Evolutionary conservation across 2,113 vertebrate species (phyloP), one percentile per base, ranked within the genome.

Genomic region (Himantopus leucocephalus): DNA sequence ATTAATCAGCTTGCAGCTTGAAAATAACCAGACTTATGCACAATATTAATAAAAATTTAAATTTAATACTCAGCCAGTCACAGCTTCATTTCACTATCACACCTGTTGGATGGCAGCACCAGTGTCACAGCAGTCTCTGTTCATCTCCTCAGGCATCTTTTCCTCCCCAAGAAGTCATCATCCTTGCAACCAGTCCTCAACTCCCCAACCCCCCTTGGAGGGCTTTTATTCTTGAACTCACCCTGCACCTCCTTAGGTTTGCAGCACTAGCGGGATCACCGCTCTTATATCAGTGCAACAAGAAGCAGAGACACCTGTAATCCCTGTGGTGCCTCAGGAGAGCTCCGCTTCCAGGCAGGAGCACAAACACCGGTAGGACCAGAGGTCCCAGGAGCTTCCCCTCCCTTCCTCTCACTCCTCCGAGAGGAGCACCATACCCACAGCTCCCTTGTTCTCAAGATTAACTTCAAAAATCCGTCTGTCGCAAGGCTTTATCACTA

Each of bases 321-420:
- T 37, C 6, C 14, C 12, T 0, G 19, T 1, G 1, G 14, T 59
- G n/a, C n/a, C 34, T 60, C 27, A 21, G 39, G 8, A 71, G 27
- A 20, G 12, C 55, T 91, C 39, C 1, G 2, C 37, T 60, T 72
- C 2, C 1, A 18, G 21, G 32, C 14, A 67, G 29, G 13, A 89
- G 18, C 6, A 56, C 10, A 62, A 66, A 15, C 29, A 63, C 7
- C 5, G 0, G 7, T 35, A 68, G 14, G 32, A n/a, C 13, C 59
- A 88, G 62, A 52, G 27, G 19, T 79, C n/a, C 39, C 2, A 1
- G 9, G 43, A 79, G 12, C 26, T 10, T 47, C 4, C 27, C 24
- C 5, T 70, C 20, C 14, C 23, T 60, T 62, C 34, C 10, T 5
- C 30, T 74, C 2, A 0, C 21, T 50, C 45, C 53, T 78, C 30